Evolutionary conservation across 92 coral and sea anemone species (phyloP).

Genomic region (Phenganax subtilis): DNA sequence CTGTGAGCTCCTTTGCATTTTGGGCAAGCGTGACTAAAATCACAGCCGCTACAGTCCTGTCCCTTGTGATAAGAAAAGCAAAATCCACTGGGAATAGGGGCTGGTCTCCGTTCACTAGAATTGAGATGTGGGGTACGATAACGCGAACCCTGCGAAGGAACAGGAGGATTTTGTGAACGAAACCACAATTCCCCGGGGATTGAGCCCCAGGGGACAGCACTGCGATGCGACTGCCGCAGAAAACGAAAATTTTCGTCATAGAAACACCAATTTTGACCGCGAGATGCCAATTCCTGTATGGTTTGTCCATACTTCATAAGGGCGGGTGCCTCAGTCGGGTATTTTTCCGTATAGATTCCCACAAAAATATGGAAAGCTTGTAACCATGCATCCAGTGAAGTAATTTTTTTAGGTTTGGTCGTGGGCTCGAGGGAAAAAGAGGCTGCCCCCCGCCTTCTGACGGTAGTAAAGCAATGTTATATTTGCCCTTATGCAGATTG

Average conservation of each 20-base stretch:
- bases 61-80: neutral
- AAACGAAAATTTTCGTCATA: conserved; percentile 22
- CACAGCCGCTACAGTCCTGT: neutral
- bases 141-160: no score
- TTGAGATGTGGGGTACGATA: neutral
- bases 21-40: neutral
- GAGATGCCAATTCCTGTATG: no score
- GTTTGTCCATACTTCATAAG: conserved; percentile 48
- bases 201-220: neutral
- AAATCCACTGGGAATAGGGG: neutral
- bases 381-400: neutral
- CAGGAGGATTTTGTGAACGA: neutral
- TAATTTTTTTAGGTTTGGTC: no score
- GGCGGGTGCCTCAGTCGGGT: conserved; percentile 39
- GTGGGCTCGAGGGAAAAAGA: no score
- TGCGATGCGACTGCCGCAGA: conserved; percentile 10
- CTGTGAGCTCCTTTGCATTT: neutral
- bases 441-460: no score
- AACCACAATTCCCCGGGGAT: neutral
- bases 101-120: neutral
- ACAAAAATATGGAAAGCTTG: conserved; percentile 27
- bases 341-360: conserved; percentile 42
- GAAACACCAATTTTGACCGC: no score
- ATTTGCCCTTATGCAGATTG: no score
- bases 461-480: no score